Conservation (phyloP, 2,113 vertebrate genomes). For the Carettochelys insculpta region DNA sequence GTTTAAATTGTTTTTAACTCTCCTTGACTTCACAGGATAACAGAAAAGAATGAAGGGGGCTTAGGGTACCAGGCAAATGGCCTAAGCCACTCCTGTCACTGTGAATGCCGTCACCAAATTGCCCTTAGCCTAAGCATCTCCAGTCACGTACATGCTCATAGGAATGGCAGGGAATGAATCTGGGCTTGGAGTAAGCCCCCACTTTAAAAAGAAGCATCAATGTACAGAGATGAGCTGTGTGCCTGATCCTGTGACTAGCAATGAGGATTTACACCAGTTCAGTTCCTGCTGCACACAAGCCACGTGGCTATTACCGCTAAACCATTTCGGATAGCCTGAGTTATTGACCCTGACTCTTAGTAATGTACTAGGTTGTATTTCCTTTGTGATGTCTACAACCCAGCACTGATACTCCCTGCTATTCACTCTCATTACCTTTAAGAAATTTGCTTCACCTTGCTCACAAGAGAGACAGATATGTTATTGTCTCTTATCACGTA, state of each 20-base stretch:
- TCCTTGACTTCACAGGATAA: not conserved
- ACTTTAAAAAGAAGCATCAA: rapidly evolving
- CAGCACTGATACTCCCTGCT: not conserved
- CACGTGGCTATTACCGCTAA: no score
- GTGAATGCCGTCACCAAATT: not conserved
- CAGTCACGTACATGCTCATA: rapidly evolving
- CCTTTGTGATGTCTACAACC: not conserved
- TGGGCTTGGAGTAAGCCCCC: not conserved
- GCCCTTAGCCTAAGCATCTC: not conserved
- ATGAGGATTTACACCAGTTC: not conserved
- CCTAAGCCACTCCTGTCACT: not conserved
- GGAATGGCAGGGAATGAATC: not conserved
- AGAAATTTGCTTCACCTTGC: not conserved
- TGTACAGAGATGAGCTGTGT: not conserved
- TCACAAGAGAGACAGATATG: not conserved
- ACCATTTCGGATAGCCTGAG: not conserved
- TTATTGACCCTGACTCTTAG: not conserved
- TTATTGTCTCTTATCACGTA: not conserved
- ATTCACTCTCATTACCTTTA: not conserved
- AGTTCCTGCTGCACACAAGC: not conserved
- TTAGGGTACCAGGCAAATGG: not conserved
- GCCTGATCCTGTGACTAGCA: not conserved
- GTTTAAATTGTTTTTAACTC: not conserved
- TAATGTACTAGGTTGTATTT: not conserved
- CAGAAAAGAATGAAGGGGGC: not conserved